These are phyloP conservation scores for Melanotus villosus DNA, from an alignment of 2,888 invertebrate species.

Conservation along the genomic window DNA sequence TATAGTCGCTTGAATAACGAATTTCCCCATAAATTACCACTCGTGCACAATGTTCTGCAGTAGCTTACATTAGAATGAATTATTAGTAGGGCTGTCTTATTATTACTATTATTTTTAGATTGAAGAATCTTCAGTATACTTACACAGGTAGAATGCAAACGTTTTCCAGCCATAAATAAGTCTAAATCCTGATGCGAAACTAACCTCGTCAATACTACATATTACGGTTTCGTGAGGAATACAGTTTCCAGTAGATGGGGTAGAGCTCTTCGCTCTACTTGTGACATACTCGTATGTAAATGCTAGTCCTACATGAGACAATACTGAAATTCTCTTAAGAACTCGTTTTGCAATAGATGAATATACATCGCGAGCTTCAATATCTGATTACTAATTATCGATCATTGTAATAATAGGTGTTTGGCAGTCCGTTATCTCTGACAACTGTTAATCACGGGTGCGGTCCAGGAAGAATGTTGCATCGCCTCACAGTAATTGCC, in stretches of 20 bases:
- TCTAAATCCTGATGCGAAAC: neutral
- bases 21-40: conserved; percentile 43
- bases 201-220: neutral
- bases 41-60: conserved; percentile 24
- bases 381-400: conserved; percentile 46
- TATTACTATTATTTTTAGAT: conserved; percentile 17
- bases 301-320: conserved; percentile 44
- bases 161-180: neutral
- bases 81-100: conserved; percentile 38
- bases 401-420: conserved; percentile 48
- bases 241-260: too few relatives aligned
- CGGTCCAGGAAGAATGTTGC: conserved; percentile 42
- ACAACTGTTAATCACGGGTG: conserved; percentile 48
- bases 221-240: neutral
- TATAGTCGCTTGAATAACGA: conserved; percentile 42
- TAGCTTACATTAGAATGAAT: conserved; percentile 30
- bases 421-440: conserved; percentile 46
- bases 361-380: conserved; percentile 17
- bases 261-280: too few relatives aligned
- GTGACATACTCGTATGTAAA: neutral
- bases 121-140: conserved; percentile 19
- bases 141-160: neutral
- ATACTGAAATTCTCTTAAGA: too few relatives aligned
- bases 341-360: neutral
- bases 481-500: conserved; percentile 41